Percentiles rank a stretch among this genome's conserved stretches.
Evolutionary conservation across 2,797 vertebrate genomes (phyloP).

Genomic region (Tangara arthus): DNA sequence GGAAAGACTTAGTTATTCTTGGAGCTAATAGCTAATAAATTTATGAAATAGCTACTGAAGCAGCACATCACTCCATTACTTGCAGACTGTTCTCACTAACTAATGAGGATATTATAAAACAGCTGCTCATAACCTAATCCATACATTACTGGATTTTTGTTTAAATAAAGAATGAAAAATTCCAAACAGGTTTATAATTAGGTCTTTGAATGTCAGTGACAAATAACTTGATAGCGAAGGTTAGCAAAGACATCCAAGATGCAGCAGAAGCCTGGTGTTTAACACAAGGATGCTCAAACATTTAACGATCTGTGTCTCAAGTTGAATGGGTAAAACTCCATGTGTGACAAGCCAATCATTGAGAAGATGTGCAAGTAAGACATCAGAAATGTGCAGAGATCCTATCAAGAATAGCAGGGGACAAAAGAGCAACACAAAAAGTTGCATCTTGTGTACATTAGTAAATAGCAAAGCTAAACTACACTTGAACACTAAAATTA

Average conservation of each 20-base stretch:
- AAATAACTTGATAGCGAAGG: neutral
- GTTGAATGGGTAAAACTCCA: neutral
- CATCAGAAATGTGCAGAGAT: neutral
- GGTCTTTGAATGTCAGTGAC: neutral
- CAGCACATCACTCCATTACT: neutral
- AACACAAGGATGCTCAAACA: neutral
- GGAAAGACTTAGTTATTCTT: conserved; percentile 15
- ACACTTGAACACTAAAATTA: neutral
- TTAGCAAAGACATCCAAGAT: neutral
- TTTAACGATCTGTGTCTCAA: neutral
- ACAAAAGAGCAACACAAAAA: neutral
- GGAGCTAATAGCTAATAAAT: conserved; percentile 2
- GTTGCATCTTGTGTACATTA: neutral
- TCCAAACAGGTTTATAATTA: neutral
- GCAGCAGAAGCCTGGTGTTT: neutral
- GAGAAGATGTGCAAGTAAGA: neutral
- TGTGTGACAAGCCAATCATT: neutral
- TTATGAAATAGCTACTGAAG: conserved; percentile 26
- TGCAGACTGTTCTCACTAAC: neutral
- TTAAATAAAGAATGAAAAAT: neutral
- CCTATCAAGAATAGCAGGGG: neutral
- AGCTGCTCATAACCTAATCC: neutral
- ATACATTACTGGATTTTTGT: neutral
- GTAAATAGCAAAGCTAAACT: neutral
- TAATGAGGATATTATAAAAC: conserved; percentile 1